Percentiles rank a stretch among this genome's conserved stretches.
Evolutionary conservation across 2,797 vertebrate genomes (phyloP).

Genomic region (Acrossocheilus fasciatus): DNA sequence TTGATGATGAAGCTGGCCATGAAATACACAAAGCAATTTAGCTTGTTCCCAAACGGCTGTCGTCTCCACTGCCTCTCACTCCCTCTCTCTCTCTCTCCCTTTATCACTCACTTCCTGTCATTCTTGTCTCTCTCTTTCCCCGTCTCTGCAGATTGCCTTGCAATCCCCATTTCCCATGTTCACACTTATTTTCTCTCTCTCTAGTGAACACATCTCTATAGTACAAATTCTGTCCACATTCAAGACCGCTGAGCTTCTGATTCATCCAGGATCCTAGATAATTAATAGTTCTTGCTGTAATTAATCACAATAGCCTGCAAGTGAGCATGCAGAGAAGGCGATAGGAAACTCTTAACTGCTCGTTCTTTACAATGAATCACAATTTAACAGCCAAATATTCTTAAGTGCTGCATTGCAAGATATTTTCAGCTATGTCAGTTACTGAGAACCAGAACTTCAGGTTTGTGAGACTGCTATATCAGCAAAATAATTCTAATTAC

Average conservation of each 20-base stretch:
- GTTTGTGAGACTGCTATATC: not conserved
- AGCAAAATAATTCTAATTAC: not conserved
- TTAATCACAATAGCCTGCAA: slow-evolving; percentile 39
- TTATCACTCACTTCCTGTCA: slow-evolving; percentile 23
- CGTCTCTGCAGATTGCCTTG: slow-evolving; percentile 21
- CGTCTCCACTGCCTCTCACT: slow-evolving; percentile 49
- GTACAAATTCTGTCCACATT: slow-evolving; percentile 19
- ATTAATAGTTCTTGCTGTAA: slow-evolving; percentile 28
- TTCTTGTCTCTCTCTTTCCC: slow-evolving; percentile 16
- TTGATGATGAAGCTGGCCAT: slow-evolving; percentile 65
- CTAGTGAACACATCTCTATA: slow-evolving; percentile 33
- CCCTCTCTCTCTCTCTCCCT: not conserved
- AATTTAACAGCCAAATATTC: not conserved
- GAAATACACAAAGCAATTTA: slow-evolving; percentile 67
- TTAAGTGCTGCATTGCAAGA: not conserved
- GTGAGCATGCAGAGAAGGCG: slow-evolving; percentile 2
- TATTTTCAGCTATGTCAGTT: not conserved
- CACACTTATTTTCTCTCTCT: slow-evolving; percentile 43
- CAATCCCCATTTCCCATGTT: slow-evolving; percentile 47
- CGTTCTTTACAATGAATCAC: slow-evolving; percentile 4
- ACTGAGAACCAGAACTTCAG: not conserved
- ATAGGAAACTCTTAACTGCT: slow-evolving; percentile 9
- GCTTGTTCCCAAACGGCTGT: slow-evolving; percentile 62
- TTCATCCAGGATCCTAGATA: slow-evolving; percentile 32
- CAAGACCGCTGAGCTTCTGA: not conserved